A percentile compares a stretch with the other conserved stretches of the same genome.
These are phyloP conservation scores for Scomber colias DNA, from an alignment of 2,113 vertebrate genomes.

Conservation along the genomic window DNA sequence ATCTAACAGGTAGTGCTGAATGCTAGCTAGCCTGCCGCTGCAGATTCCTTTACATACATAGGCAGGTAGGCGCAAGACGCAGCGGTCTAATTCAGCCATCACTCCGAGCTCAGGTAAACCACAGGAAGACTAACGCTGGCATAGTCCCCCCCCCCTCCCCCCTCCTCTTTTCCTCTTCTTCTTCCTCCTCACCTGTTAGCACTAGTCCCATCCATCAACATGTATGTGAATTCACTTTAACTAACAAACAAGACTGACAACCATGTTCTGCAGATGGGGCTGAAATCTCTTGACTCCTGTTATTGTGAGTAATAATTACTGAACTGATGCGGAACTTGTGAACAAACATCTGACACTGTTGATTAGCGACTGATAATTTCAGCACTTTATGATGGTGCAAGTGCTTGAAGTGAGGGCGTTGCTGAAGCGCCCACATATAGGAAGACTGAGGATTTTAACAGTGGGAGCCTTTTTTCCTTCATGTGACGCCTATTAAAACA, in stretches of 20 bases:
- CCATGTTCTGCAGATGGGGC: slow-evolving; percentile 54
- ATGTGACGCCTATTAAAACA: slow-evolving; percentile 81
- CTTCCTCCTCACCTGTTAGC: slow-evolving; percentile 29
- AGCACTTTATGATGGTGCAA: slow-evolving; percentile 43
- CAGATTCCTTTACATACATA: slow-evolving; percentile 57
- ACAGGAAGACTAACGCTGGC: slow-evolving; percentile 71
- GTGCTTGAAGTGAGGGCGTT: slow-evolving; percentile 53
- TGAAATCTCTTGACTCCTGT: slow-evolving; percentile 40
- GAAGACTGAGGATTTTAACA: slow-evolving; percentile 65
- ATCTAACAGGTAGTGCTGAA: slow-evolving; percentile 77
- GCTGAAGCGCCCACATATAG: slow-evolving; percentile 43
- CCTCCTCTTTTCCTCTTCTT: too few relatives aligned
- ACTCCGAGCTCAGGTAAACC: slow-evolving; percentile 82
- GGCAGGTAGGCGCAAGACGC: slow-evolving; percentile 58
- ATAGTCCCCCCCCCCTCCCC: slow-evolving; percentile 31
- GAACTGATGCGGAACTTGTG: slow-evolving; percentile 70
- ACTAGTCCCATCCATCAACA: slow-evolving; percentile 46
- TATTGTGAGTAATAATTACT: slow-evolving; percentile 52
- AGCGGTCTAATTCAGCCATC: slow-evolving; percentile 73
- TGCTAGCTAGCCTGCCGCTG: slow-evolving; percentile 68
- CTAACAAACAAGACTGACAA: slow-evolving; percentile 58
- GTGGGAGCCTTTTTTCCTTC: slow-evolving; percentile 70
- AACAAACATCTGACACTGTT: slow-evolving; percentile 77
- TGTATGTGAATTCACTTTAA: slow-evolving; percentile 62
- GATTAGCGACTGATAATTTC: slow-evolving; percentile 57